Evolutionary conservation across 2,888 invertebrate species (phyloP).

Genomic region (Terebella lapidaria): DNA sequence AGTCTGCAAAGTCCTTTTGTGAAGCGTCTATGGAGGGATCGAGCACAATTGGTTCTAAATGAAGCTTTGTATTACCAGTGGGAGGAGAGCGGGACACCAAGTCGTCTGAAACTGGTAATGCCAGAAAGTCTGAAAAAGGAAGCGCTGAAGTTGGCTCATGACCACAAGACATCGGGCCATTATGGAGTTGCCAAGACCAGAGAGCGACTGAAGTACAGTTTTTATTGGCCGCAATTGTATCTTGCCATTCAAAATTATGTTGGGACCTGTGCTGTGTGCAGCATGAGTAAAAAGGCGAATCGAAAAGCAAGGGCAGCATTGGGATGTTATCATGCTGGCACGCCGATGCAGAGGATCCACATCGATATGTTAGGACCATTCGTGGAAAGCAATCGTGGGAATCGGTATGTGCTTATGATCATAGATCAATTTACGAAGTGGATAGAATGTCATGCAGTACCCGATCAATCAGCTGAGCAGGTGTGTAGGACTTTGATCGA

Average conservation of each 20-base stretch:
- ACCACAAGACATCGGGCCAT: background rate
- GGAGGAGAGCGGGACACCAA: background rate
- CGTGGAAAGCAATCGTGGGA: background rate
- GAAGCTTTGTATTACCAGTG: background rate
- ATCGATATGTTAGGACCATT: slow-evolving; percentile 3
- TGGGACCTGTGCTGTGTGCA: background rate
- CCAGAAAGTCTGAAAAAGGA: background rate
- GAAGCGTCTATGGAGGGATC: background rate
- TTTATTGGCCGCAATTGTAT: background rate
- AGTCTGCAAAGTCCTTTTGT: background rate
- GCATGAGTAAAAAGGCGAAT: background rate
- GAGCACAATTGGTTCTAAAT: background rate
- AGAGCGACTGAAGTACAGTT: background rate
- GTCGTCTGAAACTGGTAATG: background rate
- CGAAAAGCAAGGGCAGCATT: background rate
- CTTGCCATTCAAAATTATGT: background rate
- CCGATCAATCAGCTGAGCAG: background rate
- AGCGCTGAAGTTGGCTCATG: background rate
- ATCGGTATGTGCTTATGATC: background rate
- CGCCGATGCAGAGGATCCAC: slow-evolving; percentile 4
- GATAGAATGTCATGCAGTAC: slow-evolving; percentile 3
- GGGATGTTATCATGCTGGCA: background rate
- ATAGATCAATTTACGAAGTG: slow-evolving; percentile 10
- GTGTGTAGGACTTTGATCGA: background rate
- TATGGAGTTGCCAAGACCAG: background rate